A percentile compares a stretch with the other conserved stretches of the same genome.
These are phyloP conservation scores for Rhincodon typus DNA, from an alignment of 2,797 vertebrate species.

Conservation along the genomic window DNA sequence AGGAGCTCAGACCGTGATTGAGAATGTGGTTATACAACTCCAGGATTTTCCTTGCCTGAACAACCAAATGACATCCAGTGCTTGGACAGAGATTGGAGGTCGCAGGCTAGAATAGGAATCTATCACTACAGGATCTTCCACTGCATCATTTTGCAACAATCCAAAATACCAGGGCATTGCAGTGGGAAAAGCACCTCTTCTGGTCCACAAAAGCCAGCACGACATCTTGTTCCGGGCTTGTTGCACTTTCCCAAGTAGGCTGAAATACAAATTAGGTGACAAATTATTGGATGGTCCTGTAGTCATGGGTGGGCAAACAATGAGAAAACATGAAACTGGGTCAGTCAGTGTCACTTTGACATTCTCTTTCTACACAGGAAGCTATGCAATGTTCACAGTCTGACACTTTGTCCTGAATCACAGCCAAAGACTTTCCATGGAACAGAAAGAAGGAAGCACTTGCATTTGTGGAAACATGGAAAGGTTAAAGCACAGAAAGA, in stretches of 20 bases:
- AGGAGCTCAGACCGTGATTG: no score
- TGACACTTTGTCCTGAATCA: background rate
- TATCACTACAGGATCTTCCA: background rate
- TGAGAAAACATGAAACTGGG: background rate
- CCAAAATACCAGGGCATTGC: background rate
- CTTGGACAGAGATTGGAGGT: background rate
- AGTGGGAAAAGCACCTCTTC: background rate
- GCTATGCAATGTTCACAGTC: background rate
- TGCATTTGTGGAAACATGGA: no score
- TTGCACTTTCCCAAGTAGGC: background rate
- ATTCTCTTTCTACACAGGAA: background rate
- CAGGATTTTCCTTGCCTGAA: background rate
- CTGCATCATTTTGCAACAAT: background rate
- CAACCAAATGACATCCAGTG: background rate
- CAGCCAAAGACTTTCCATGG: background rate
- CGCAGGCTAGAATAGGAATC: background rate
- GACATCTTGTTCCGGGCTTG: background rate
- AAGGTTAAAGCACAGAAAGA: no score
- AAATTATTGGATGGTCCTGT: background rate
- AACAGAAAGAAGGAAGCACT: no score
- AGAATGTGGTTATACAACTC: background rate
- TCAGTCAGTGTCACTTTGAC: background rate
- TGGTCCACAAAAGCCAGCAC: background rate
- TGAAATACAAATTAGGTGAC: background rate
- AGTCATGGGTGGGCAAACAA: background rate